These are phyloP conservation scores for Choristoneura rosaceana DNA, from an alignment of 2,888 invertebrate genomes.

Conservation along the genomic window DNA sequence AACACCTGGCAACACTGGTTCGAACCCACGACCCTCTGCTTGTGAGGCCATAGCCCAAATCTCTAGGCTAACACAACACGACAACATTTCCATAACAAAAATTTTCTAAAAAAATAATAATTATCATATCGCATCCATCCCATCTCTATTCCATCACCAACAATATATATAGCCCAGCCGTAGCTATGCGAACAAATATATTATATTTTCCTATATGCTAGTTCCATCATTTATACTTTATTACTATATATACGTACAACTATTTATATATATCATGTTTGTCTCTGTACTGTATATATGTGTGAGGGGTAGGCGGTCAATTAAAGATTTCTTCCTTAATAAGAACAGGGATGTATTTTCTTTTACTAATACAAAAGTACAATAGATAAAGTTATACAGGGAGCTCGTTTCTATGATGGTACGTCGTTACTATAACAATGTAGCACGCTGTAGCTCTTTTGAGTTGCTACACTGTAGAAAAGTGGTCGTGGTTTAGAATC, in stretches of 20 bases:
- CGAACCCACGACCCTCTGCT: too few relatives aligned
- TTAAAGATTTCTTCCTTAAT: constrained; percentile 80
- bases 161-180: constrained; percentile 78
- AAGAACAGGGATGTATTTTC: constrained; percentile 53
- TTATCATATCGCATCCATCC: constrained; percentile 9
- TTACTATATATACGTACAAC: constrained; percentile 78
- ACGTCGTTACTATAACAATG: too few relatives aligned
- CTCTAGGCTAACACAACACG: too few relatives aligned
- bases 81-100: not conserved
- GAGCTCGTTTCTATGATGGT: too few relatives aligned
- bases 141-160: constrained; percentile 61
- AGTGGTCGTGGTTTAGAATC: too few relatives aligned
- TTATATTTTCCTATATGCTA: constrained; percentile 85
- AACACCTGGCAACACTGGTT: too few relatives aligned
- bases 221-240: constrained; percentile 86
- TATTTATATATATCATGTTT: constrained; percentile 68
- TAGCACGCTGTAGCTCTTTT: too few relatives aligned
- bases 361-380: constrained; percentile 32
- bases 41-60: too few relatives aligned
- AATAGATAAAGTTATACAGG: constrained; percentile 13
- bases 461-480: too few relatives aligned
- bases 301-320: constrained; percentile 66
- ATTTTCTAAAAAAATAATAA: not conserved
- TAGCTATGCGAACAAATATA: constrained; percentile 82
- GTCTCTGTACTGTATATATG: constrained; percentile 56